phyloP scores from a whole-genome alignment of 2,797 vertebrate genomes.

The Heliangelus exortis region DNA sequence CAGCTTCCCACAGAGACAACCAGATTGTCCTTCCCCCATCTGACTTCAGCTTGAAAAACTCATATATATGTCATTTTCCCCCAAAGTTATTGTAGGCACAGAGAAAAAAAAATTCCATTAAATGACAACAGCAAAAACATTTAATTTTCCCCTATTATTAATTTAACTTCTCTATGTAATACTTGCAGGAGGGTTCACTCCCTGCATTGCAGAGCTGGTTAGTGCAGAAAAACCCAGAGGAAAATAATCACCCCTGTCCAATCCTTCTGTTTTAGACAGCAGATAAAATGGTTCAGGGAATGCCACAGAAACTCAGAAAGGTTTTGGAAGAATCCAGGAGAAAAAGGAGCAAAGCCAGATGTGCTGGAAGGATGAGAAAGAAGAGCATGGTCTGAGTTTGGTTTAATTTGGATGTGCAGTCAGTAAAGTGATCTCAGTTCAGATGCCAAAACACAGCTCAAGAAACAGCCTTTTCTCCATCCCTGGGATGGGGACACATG shows the following conservation, averaged over 20 bases:
- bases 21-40: constrained; percentile 36
- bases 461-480: not conserved
- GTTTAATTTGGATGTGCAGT: not conserved
- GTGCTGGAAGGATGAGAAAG: no score
- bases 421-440: not conserved
- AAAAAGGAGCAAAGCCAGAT: no score
- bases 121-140: constrained; percentile 43
- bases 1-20: constrained; percentile 38
- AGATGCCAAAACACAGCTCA: no score
- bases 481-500: not conserved
- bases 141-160: constrained; percentile 1
- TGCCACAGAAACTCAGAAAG: not conserved
- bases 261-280: not conserved
- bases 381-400: no score
- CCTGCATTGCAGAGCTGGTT: not conserved
- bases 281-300: not conserved
- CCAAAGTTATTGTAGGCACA: constrained; percentile 11
- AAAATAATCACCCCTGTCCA: not conserved
- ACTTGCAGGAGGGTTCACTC: constrained; percentile 17
- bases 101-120: constrained; percentile 12
- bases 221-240: not conserved
- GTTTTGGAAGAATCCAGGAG: no score
- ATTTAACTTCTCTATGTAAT: not conserved
- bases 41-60: constrained; percentile 62
- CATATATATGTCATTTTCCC: not conserved